A percentile compares a stretch with the other conserved stretches of the same genome.
Conservation (phyloP, 2,113 vertebrate genomes). For the Microcebus jonahi region DNA sequence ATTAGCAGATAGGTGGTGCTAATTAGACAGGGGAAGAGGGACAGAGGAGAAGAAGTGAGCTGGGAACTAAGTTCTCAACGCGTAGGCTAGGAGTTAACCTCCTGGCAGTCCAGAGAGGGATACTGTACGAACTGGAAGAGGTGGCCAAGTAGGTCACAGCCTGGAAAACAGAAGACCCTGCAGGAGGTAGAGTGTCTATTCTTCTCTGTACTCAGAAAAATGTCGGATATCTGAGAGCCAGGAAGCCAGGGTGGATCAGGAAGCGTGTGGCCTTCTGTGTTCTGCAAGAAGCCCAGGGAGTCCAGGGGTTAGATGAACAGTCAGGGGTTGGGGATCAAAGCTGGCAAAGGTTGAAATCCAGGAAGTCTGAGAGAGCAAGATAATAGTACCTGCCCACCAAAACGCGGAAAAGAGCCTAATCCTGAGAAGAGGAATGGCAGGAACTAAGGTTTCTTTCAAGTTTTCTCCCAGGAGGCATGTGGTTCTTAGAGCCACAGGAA, state of each 20-base stretch:
- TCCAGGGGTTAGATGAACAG: constrained; percentile 13
- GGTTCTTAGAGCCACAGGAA: background rate
- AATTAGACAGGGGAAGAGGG: background rate
- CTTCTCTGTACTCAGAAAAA: constrained; percentile 49
- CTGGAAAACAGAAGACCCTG: constrained; percentile 41
- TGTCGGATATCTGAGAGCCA: constrained; percentile 26
- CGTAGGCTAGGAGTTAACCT: background rate
- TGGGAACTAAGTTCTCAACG: background rate
- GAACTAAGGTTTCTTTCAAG: constrained; percentile 10
- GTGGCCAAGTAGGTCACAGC: background rate
- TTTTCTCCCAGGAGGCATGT: background rate
- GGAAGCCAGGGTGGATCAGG: constrained; percentile 58
- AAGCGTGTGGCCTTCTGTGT: background rate
- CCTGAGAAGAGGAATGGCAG: background rate
- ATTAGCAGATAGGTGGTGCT: background rate
- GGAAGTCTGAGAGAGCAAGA: constrained; percentile 62
- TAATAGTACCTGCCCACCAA: constrained; percentile 23
- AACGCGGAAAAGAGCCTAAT: background rate
- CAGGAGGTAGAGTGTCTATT: background rate
- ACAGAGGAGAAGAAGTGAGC: background rate
- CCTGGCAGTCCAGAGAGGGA: background rate
- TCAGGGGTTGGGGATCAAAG: constrained; percentile 59
- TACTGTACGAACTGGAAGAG: background rate
- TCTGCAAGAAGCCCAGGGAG: background rate
- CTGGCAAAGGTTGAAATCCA: constrained; percentile 33